Evolutionary conservation across 37 sponge, comb jelly and placozoan species (phyloP).

Genomic region (Mnemiopsis leidyi): DNA sequence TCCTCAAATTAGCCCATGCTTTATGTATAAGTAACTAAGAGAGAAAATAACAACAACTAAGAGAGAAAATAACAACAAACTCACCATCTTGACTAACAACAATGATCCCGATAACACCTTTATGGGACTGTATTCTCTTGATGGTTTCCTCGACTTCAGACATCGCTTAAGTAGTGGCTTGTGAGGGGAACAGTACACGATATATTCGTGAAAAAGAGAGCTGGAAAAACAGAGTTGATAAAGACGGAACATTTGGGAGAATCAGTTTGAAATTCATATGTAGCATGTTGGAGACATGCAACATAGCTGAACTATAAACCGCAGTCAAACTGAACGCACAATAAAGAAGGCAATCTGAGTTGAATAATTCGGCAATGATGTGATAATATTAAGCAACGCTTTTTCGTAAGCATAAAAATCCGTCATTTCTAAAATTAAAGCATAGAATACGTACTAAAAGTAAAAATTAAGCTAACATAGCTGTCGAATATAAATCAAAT

Average conservation of each 20-base stretch:
- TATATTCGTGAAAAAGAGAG: neutral
- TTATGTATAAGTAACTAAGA: too few species aligned
- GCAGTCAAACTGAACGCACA: neutral
- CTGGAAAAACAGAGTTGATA: neutral
- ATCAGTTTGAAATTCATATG: too few species aligned
- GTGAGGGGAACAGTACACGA: too few species aligned
- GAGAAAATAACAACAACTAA: too few species aligned
- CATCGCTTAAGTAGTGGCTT: too few species aligned
- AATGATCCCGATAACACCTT: slow-evolving; percentile 63
- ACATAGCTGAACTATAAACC: neutral
- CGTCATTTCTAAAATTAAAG: neutral
- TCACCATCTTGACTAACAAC: slow-evolving; percentile 64
- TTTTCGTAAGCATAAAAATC: neutral
- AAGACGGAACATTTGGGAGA: too few species aligned
- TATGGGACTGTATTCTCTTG: slow-evolving; percentile 38
- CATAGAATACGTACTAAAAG: neutral
- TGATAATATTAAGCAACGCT: neutral
- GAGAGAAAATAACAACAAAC: too few species aligned
- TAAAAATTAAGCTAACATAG: neutral
- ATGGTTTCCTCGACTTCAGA: slow-evolving; percentile 64
- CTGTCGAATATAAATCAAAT: neutral
- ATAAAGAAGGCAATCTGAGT: neutral
- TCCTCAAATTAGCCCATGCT: too few species aligned
- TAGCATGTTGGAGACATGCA: neutral
- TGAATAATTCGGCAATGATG: neutral